Conservation (phyloP, 2,797 vertebrate species). For the Philypnodon macrostomus region DNA sequence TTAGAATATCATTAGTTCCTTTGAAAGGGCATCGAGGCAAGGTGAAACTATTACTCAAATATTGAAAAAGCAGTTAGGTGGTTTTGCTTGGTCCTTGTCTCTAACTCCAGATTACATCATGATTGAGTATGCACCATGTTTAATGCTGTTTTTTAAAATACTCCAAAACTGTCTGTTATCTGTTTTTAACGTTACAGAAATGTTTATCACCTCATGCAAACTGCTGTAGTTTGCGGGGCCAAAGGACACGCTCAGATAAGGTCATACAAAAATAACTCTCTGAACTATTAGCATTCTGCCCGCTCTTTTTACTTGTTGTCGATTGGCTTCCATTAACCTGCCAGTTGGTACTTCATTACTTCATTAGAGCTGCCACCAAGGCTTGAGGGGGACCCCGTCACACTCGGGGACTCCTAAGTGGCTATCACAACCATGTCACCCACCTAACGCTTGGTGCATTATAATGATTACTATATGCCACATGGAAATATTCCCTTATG, state of each 20-base stretch:
- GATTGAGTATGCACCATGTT: slow-evolving; percentile 36
- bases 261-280: slow-evolving; percentile 26
- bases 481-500: background rate
- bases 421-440: background rate
- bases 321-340: slow-evolving; percentile 67
- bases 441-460: background rate
- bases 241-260: slow-evolving; percentile 35
- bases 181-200: slow-evolving; percentile 41
- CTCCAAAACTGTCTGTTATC: slow-evolving; percentile 28
- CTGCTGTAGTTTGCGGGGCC: slow-evolving; percentile 29
- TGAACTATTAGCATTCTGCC: slow-evolving; percentile 52
- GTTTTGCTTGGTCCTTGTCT: slow-evolving; percentile 19
- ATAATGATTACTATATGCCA: background rate
- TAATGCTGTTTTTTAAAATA: slow-evolving; percentile 26
- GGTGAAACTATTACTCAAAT: slow-evolving; percentile 48
- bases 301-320: slow-evolving; percentile 37
- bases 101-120: slow-evolving; percentile 37
- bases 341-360: slow-evolving; percentile 59
- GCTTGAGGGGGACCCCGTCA: slow-evolving; percentile 41
- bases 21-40: slow-evolving; percentile 48
- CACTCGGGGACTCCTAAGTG: slow-evolving; percentile 32
- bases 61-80: slow-evolving; percentile 21
- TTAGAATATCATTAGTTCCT: slow-evolving; percentile 50
- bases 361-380: slow-evolving; percentile 45
- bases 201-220: slow-evolving; percentile 47